A percentile compares a stretch with the other conserved stretches of the same genome.
These are phyloP conservation scores for Sternarchorhynchus goeldii DNA, from an alignment of 2,797 vertebrate genomes.

Conservation along the genomic window DNA sequence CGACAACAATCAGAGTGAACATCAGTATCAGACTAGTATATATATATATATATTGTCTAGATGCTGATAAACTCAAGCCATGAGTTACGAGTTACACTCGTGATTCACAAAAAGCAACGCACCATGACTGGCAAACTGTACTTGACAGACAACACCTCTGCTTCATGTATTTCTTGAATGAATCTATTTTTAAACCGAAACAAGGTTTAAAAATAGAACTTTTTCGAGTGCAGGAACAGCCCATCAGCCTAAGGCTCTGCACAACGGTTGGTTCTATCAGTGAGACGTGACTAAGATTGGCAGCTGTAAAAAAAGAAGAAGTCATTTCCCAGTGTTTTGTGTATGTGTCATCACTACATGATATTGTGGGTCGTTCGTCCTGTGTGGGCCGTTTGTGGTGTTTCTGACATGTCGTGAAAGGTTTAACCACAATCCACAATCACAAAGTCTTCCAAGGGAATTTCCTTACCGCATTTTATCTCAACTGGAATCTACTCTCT, in stretches of 20 bases:
- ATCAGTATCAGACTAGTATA: no score
- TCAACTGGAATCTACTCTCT: neutral
- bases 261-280: neutral
- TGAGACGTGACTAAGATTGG: neutral
- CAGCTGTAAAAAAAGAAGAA: neutral
- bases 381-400: neutral
- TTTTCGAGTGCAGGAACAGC: no score
- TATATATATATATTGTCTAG: no score
- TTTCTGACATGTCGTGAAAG: slow-evolving; percentile 4
- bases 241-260: neutral
- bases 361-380: neutral
- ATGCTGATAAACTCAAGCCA: no score
- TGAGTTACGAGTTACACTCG: no score
- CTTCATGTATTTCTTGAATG: no score
- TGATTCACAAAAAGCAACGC: no score
- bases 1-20: no score
- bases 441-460: neutral
- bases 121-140: no score
- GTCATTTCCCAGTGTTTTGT: neutral
- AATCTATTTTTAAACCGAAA: no score
- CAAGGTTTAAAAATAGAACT: neutral
- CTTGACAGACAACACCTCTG: no score
- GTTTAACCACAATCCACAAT: neutral
- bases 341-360: neutral
- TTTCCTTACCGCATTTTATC: neutral